Conservation (phyloP, 2,888 invertebrate species). For the Platycheirus albimanus region DNA sequence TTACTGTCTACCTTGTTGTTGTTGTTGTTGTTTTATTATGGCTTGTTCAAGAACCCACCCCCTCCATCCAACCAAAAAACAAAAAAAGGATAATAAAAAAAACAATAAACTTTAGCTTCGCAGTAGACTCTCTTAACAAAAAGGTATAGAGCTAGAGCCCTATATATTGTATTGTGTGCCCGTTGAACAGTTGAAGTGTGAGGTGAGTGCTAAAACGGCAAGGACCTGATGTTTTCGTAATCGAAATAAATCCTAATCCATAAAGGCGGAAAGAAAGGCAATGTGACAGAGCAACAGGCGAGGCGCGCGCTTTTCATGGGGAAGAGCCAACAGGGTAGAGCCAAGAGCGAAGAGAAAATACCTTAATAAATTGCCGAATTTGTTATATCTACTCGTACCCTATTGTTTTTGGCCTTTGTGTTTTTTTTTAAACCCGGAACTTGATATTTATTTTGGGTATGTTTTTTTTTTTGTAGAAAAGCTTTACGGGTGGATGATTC, state of each 20-base stretch:
- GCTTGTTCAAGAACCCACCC: conserved; percentile 34
- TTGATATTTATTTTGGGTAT: conserved; percentile 43
- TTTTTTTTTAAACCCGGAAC: conserved; percentile 16
- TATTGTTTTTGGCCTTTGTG: conserved; percentile 36
- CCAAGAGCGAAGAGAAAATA: not conserved
- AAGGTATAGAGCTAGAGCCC: not conserved
- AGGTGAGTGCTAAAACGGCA: conserved; percentile 10
- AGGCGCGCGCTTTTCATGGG: not conserved
- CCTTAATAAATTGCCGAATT: conserved; percentile 61
- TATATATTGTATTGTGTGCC: conserved; percentile 26
- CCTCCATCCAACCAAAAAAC: not conserved
- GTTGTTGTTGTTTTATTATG: not conserved
- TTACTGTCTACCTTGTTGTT: conserved; percentile 15
- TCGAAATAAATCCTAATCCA: conserved; percentile 60
- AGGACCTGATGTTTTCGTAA: conserved; percentile 48
- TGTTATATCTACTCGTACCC: conserved; percentile 39
- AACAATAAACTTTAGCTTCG: not conserved
- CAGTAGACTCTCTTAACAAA: conserved; percentile 8
- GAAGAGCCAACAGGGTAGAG: too few relatives aligned
- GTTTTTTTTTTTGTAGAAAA: not conserved
- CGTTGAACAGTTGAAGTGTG: not conserved
- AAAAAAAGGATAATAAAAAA: not conserved
- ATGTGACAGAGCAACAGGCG: conserved; percentile 67
- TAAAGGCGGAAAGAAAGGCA: conserved; percentile 30
- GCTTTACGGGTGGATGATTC: not conserved